Base-by-base conservation (phyloP, 92 coral and sea anemone species). In the Epizoanthus stellaris region DNA sequence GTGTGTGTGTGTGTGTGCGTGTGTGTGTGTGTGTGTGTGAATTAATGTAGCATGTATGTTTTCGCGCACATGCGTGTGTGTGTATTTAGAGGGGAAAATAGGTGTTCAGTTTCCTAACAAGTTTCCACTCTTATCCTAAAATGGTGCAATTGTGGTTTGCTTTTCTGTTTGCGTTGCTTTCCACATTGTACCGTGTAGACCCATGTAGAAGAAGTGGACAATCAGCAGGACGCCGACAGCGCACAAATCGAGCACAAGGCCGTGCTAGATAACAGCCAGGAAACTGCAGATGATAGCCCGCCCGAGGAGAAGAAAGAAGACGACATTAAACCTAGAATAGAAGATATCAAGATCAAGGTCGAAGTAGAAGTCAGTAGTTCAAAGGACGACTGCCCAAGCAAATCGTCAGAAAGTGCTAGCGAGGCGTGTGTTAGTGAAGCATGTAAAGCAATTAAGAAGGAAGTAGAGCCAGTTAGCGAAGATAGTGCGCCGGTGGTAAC, bases 61-160 rank as follows among this genome's bases (percentile, higher is more conserved):
- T 16, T 12, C 6, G n/a, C 3, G 2, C 34, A 10, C 11, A 16
- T 17, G 54, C 23, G 56, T 39, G 7, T 19, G 5, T 23, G 40
- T 12, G 13, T 39, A 6, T 19, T 19, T 6, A 3, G 5, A 15
- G 7, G 6, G 34, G 23, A 52, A 13, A 52, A 11, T 8, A 45
- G 7, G 14, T 30, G 20, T 60, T 17, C 39, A 15, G 19, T 53
- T 66, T 69, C 61, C 63, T 47, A 43, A 73, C 88, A 40, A 25
- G 47, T 70, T 80, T 90, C 82, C 67, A 70, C 82, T 86, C 80
- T 93, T 83, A 74, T 80, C 85, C 83, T 38, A 63, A 75, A 79
- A 79, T 87, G 93, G 91, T 92, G 58, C 92, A 84, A 82, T 88
- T 88, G 87, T 88, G 90, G 90, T 64, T 85, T 82, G 93, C 94